Evolutionary conservation across 2,797 vertebrate genomes (phyloP).

Genomic region (Nothura maculosa): DNA sequence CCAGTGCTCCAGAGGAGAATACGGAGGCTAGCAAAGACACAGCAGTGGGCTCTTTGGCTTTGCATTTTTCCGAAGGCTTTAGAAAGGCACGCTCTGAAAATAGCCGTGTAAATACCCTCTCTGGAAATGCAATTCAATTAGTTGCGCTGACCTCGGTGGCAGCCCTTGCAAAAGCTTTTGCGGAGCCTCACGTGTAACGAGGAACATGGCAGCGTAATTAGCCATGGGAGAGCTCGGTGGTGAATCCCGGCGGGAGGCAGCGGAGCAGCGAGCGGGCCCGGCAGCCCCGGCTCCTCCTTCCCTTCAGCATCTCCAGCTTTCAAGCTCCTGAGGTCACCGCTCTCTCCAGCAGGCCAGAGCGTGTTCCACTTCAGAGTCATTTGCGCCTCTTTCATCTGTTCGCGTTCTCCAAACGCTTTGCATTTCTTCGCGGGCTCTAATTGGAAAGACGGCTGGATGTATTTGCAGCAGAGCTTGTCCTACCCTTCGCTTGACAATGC

Average conservation of each 20-base stretch:
- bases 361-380: no score
- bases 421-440: background rate
- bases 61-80: background rate
- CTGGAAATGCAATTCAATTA: background rate
- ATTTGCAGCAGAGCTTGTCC: background rate
- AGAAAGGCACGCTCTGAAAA: background rate
- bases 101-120: fast-evolving
- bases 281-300: fast-evolving
- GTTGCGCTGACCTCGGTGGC: background rate
- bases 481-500: background rate
- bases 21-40: background rate
- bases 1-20: background rate
- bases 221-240: fast-evolving
- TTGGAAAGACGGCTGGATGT: fast-evolving
- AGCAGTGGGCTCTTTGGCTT: background rate
- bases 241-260: background rate
- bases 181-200: background rate
- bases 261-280: background rate
- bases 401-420: background rate
- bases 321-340: fast-evolving
- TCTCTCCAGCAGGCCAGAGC: background rate
- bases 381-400: background rate
- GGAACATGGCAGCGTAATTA: background rate
- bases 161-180: background rate
- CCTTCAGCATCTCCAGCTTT: background rate